phyloP scores from a whole-genome alignment of 2,888 invertebrate genomes.

The Drosophila cyrtoloma region DNA sequence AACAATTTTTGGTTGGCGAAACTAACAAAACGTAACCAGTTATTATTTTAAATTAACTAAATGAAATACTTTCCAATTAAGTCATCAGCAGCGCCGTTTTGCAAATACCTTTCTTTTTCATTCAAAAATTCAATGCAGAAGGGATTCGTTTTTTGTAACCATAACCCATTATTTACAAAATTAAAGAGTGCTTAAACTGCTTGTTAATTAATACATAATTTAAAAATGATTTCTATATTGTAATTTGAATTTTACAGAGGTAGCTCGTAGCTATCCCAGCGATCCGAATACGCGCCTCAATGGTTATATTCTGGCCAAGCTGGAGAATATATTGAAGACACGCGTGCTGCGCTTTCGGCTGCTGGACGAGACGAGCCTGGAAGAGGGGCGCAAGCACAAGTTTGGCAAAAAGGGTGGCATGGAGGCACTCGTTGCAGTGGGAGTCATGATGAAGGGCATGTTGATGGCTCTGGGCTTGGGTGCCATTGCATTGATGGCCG shows the following conservation, averaged over 20 bases:
- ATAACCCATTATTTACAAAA: background rate
- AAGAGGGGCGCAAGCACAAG: constrained; percentile 87
- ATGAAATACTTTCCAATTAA: background rate
- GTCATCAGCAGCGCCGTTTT: background rate
- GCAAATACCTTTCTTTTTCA: background rate
- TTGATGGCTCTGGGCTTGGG: constrained; percentile 91
- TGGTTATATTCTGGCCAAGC: constrained; percentile 90
- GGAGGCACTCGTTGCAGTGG: constrained; percentile 87
- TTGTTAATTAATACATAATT: background rate
- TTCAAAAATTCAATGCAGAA: background rate
- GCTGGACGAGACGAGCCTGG: constrained; percentile 87
- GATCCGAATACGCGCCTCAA: constrained; percentile 92
- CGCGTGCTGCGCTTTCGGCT: constrained; percentile 91
- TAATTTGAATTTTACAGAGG: constrained; percentile 84
- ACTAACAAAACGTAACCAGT: background rate
- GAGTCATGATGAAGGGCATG: constrained; percentile 90
- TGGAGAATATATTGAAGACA: constrained; percentile 90
- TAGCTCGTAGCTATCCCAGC: constrained; percentile 91
- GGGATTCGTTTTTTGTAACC: background rate
- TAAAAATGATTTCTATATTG: background rate
- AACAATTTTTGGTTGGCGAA: background rate
- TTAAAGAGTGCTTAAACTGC: background rate
- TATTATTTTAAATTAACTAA: background rate
- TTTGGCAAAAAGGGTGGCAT: constrained; percentile 86
- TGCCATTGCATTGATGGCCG: constrained; percentile 91